Base-by-base conservation (phyloP, 2,113 vertebrate genomes). In the Stictonetta naevosa region DNA sequence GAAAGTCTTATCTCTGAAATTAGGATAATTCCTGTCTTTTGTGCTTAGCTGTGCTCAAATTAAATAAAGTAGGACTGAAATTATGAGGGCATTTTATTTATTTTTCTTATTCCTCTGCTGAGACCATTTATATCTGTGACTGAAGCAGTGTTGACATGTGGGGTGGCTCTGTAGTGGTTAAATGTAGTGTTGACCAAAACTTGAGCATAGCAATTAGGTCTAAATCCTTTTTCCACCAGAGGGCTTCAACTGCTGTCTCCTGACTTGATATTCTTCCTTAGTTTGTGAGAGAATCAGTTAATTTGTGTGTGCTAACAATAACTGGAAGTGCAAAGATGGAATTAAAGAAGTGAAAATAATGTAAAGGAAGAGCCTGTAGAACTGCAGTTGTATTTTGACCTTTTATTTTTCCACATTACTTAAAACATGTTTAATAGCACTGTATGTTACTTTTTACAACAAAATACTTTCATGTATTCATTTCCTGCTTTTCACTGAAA, bases 371-470 rank as follows among this genome's bases (percentile, higher is more conserved):
- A 86, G 55, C 86, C 75, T 95, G 56, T 79, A 83, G 75, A 96
- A 87, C 60, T 94, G 62, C 58, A 88, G 50, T 95, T 84, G 53
- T 23, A 33, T 84, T 93, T 94, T 93, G 26, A 20, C 86, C 40
- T 89, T 97, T 97, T 95, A 90, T 97, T 97, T 96, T 83, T 96
- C 53, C 79, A 86, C 42, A 7, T 95, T 95, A 95, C 59, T 90
- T 92, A 90, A 95, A 90, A 89, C 83, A 91, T 85, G 74, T 92
- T 83, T 90, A 95, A 90, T 92, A 96, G 79, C 74, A 87, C 69
- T 96, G 50, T 90, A 60, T 95, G 62, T 93, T 88, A 53, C 71
- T 92, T 96, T 96, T 96, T 93, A 95, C 86, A 96, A 96, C 44
- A 94, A 96, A 93, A 87, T 94, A 92, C 88, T 95, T 91, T 92